Evolutionary conservation across 2,113 vertebrate species (phyloP).

Genomic region (Noctilio leporinus): DNA sequence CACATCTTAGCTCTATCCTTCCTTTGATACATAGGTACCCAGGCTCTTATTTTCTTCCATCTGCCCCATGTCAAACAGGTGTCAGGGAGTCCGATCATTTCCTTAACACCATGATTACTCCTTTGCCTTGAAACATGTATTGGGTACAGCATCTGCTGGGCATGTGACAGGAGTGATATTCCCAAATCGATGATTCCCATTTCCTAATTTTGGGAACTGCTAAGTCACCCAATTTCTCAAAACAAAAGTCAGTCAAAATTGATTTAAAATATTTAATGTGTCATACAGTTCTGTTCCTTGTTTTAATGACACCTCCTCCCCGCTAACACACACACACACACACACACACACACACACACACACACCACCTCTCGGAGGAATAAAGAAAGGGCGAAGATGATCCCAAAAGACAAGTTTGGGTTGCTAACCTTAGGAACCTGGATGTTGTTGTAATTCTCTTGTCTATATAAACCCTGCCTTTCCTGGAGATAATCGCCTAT

Average conservation of each 20-base stretch:
- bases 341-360: too few relatives aligned
- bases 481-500: background rate
- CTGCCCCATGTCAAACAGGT: background rate
- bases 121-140: background rate
- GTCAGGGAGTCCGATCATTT: background rate
- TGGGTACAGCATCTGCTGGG: background rate
- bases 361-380: too few relatives aligned
- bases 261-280: background rate
- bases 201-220: background rate
- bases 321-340: too few relatives aligned
- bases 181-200: background rate
- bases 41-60: background rate
- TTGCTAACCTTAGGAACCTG: background rate
- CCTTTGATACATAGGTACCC: background rate
- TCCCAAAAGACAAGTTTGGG: background rate
- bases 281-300: background rate
- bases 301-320: background rate
- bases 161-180: background rate
- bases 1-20: background rate
- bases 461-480: background rate
- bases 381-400: background rate
- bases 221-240: background rate
- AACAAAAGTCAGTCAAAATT: background rate
- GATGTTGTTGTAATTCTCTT: background rate
- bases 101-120: background rate